Evolutionary conservation across 2,797 vertebrate species (phyloP), one percentile per base, ranked within the genome.

Genomic region (Sus cebifrons): DNA sequence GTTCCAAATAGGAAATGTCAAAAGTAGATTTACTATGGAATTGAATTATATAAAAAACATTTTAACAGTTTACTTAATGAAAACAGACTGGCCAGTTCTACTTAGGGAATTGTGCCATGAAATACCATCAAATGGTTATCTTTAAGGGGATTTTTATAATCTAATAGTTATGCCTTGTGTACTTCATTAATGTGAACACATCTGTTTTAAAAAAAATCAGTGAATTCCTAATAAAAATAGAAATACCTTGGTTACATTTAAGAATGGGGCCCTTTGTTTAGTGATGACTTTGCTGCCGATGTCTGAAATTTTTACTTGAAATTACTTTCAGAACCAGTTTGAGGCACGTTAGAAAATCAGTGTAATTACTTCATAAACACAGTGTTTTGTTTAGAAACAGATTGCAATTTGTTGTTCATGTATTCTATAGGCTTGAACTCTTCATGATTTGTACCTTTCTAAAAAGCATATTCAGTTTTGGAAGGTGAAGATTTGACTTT

Each of bases 1-100:
- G 89, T 97, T 96, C 81, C 92, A 95, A 97, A 54, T 90, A 93
- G 94, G 86, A 96, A 94, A 95, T 96, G 58, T 81, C 64, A 49
- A 73, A 97, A 96, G 95, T 96, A 95, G 64, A 96, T 92, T 96
- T 95, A 86, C 77, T n/a, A 15, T 96, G 87, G 84, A 91, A 74
- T 94, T 93, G 81, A 97, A 15, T 96, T 94, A 65, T 10, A 17
- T 75, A 44, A 56, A 73, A 93, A 89, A 92, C 13, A 77, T 86
- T 32, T 89, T 93, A 86, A 91, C 6, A 74, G 29, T 79, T 95
- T 40, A 86, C 52, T 67, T 92, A 92, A 17, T 77, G 68, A 92
- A 95, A 97, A 85, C 56, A 86, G 29, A 89, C 40, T 94, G 68
- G 68, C 77, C 27, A 67, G 0, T 89, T 84, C 60, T 65, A 54